Base-by-base conservation (phyloP, 2,113 vertebrate species). In the Callospermophilus lateralis region DNA sequence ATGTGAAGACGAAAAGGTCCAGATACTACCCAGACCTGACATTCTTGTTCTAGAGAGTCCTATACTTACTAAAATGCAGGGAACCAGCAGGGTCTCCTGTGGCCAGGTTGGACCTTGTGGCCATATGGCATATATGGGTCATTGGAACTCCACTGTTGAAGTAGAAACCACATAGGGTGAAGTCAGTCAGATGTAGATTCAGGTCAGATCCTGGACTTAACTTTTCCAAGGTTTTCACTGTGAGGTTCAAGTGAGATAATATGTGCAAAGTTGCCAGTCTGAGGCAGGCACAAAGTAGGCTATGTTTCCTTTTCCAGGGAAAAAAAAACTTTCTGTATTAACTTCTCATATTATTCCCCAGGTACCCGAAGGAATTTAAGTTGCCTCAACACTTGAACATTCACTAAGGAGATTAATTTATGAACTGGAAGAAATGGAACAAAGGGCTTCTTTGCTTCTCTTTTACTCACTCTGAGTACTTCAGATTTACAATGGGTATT, bases 341-440 rank as follows among this genome's bases (percentile, higher is more conserved):
- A 63, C 34, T 84, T 63, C 1, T 80, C 45, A 48, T 65, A 11
- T 68, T 70, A 84, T 80, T 90, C 65, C 19, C 39, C 79, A 9
- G 39, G 20, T 30, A 92, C 72, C 39, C 55, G 94, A 22, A 95
- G 72, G 20, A 97, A 86, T 91, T 90, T 93, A 84, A 84, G 58
- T 96, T 96, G 73, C 28, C n/a, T 94, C 37, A 97, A 26, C 45
- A 79, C 78, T 53, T 74, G 73, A 95, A 94, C 24, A 3, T 84
- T 93, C 37, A 86, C 48, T 88, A 93, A 86, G 70, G 74, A 94
- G 81, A 96, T 96, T 91, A 95, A 91, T 95, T 96, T 93, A 84
- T 96, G 45, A 96, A 73, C 63, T 76, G 61, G 72, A 96, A 96
- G 48, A 93, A 97, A 89, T 65, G 19, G 26, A 93, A 93, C 70